Base-by-base conservation (phyloP, 2,113 vertebrate genomes). In the Megatriorchis doriae region DNA sequence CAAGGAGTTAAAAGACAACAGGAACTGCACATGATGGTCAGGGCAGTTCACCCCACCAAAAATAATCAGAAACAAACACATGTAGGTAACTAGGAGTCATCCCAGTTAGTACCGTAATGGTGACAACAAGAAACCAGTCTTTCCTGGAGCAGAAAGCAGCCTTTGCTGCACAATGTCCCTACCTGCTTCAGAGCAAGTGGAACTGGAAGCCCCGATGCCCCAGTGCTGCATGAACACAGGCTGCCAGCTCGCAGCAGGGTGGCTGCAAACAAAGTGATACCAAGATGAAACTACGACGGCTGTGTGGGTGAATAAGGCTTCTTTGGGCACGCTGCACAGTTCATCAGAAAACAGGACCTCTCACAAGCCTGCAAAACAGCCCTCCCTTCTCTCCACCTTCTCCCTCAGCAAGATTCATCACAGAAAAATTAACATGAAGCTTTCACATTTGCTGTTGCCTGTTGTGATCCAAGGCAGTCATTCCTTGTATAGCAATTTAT, bases 171-270 rank as follows among this genome's bases (percentile, higher is more conserved):
- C 42, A 18, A 12, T 2, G 14, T 29, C 55, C 78, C n/a, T 36
- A 58, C 59, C 42, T 62, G 71, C 65, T 72, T 63, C 38, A 40
- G 16, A 78, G 48, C 16, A 29, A 62, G 77, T 12, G 32, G 58
- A 90, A 67, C 29, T 42, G 36, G 86, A 71, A 67, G 50, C 56
- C n/a, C 20, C 1, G 3, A 16, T 5, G 14, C 6, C 52, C 45
- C 70, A 67, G 81, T 0, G 0, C 1, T 2, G 48, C 77, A 50
- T 0, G 0, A 43, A n/a, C 4, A 2, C 21, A 31, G 59, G 67
- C 67, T 68, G 55, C 36, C 48, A 66, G 58, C 50, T 70, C 10
- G 0, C 48, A 63, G 63, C 43, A 73, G 78, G n/a, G 59, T n/a
- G 50, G 48, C 84, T 70, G 73, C 52, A 67, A 65, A 77, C 6